These are phyloP conservation scores for Hyles lineata DNA, from an alignment of 2,888 invertebrate species.

Conservation along the genomic window DNA sequence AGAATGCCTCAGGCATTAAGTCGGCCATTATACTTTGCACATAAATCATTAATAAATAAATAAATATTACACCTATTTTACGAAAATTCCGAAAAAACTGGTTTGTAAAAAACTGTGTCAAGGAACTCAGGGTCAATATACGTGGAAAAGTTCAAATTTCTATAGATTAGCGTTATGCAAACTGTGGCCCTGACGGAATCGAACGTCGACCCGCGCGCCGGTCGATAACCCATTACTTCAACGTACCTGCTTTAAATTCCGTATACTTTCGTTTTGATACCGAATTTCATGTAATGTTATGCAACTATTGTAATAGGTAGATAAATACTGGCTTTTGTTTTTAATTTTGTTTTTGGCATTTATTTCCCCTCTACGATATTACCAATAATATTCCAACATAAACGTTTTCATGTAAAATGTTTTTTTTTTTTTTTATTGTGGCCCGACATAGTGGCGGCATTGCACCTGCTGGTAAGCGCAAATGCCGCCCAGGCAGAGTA, in stretches of 20 bases:
- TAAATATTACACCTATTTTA: no score
- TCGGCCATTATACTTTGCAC: no score
- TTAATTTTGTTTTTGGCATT: neutral
- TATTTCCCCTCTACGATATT: no score
- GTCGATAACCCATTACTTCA: constrained; percentile 45
- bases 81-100: neutral
- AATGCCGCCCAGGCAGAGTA: no score
- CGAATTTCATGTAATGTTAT: neutral
- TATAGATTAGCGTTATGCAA: constrained; percentile 40
- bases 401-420: no score
- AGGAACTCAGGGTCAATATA: constrained; percentile 21
- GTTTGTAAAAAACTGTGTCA: constrained; percentile 17
- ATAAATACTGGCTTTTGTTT: neutral
- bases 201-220: constrained; percentile 42
- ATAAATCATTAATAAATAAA: no score
- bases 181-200: constrained; percentile 35
- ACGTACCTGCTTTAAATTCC: neutral
- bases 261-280: neutral
- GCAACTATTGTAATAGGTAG: neutral
- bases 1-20: no score
- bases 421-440: no score
- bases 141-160: constrained; percentile 18
- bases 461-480: no score
- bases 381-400: no score
- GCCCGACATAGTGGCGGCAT: no score